Percentiles rank a stretch among this genome's conserved stretches.
phyloP scores from a whole-genome alignment of 2,888 invertebrate genomes.

The Acanthosepion lycidas region DNA sequence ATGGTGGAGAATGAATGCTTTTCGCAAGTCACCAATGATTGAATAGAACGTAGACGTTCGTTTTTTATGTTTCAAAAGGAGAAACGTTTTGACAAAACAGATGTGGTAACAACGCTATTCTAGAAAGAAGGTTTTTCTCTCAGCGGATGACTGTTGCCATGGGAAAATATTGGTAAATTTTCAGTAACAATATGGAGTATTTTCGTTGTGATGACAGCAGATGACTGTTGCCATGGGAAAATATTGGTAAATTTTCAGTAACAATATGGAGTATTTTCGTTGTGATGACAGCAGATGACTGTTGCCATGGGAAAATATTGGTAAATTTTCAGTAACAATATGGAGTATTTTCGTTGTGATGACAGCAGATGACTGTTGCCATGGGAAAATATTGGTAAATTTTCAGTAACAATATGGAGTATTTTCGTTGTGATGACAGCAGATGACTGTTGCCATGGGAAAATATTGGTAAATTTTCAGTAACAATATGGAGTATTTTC shows the following conservation, averaged over 20 bases:
- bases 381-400: not conserved
- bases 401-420: not conserved
- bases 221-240: constrained; percentile 3
- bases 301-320: constrained; percentile 7
- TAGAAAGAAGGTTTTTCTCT: not conserved
- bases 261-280: not conserved
- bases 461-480: not conserved
- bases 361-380: not conserved
- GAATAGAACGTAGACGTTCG: not conserved
- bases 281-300: not conserved
- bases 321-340: not conserved
- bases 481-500: not conserved
- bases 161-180: not conserved
- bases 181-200: not conserved
- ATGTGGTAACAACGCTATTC: not conserved
- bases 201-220: not conserved
- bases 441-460: not conserved
- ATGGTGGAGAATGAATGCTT: not conserved
- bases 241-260: not conserved
- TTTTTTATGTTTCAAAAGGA: not conserved
- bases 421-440: not conserved
- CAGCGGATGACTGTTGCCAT: not conserved
- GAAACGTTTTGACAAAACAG: not conserved
- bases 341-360: not conserved
- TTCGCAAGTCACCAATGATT: not conserved